These are phyloP conservation scores for Lagopus leucura DNA, from an alignment of 2,113 vertebrate genomes.

Conservation along the genomic window DNA sequence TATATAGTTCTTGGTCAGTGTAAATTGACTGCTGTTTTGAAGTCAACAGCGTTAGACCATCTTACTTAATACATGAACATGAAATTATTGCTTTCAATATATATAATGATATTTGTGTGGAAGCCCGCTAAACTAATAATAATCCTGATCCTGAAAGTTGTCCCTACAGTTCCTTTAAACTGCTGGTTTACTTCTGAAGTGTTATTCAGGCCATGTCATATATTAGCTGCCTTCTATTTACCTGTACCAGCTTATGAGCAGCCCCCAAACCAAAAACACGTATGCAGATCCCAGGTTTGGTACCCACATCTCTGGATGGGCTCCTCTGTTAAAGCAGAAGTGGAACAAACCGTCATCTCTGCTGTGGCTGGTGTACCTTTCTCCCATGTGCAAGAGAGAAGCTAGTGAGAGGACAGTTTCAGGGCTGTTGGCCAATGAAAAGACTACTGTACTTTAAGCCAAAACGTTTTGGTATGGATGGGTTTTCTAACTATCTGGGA, in stretches of 20 bases:
- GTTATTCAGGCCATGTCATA: neutral
- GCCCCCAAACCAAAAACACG: neutral
- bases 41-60: neutral
- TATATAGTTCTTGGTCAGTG: neutral
- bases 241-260: too few species aligned
- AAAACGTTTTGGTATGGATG: neutral
- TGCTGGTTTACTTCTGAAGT: neutral
- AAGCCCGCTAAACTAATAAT: neutral
- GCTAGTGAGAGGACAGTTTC: neutral
- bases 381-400: neutral
- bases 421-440: neutral
- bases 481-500: neutral
- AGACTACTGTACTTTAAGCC: neutral
- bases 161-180: neutral
- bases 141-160: accelerated
- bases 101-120: neutral
- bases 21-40: neutral
- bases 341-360: neutral
- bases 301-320: neutral
- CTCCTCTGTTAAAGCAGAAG: accelerated
- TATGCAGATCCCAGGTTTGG: neutral
- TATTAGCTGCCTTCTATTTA: neutral
- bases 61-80: neutral
- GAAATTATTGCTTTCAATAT: neutral
- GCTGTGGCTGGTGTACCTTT: neutral